Conservation (phyloP, 2,113 vertebrate species). For the Tyto alba region DNA sequence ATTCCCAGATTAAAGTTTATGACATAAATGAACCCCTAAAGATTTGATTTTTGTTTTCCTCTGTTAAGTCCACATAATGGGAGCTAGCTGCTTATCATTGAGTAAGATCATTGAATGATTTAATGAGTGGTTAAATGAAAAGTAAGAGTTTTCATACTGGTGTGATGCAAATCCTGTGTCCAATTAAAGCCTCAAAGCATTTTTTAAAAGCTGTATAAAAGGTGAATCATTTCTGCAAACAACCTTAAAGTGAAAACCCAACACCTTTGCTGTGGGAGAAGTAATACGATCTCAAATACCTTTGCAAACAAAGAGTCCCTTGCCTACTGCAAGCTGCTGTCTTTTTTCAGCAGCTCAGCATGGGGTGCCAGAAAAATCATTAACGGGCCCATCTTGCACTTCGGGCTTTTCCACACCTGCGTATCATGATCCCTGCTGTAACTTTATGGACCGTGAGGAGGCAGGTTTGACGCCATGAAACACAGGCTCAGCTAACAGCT, state of each 20-base stretch:
- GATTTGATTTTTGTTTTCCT: background rate
- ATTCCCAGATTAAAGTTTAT: background rate
- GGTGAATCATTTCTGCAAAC: constrained; percentile 54
- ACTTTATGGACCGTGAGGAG: constrained; percentile 80
- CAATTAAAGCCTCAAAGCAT: constrained; percentile 53
- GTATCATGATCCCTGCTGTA: constrained; percentile 61
- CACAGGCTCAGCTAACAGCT: constrained; percentile 71
- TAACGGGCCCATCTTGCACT: constrained; percentile 60
- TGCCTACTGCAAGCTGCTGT: background rate
- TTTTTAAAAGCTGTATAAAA: constrained; percentile 64
- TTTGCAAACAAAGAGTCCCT: constrained; percentile 54
- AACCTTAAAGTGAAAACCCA: constrained; percentile 43
- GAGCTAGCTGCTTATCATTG: background rate
- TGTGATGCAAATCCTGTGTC: background rate
- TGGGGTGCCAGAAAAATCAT: constrained; percentile 64
- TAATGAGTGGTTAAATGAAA: background rate
- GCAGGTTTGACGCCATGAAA: constrained; percentile 77
- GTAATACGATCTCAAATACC: constrained; percentile 25
- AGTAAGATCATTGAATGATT: background rate
- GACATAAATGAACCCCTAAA: background rate
- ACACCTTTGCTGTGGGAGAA: constrained; percentile 51
- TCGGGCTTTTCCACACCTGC: constrained; percentile 76
- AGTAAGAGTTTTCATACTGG: constrained; percentile 27
- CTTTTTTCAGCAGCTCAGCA: constrained; percentile 60
- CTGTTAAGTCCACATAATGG: background rate